Conservation (phyloP, 1,140 invertebrate genomes). For the Luehdorfia chinensis region DNA sequence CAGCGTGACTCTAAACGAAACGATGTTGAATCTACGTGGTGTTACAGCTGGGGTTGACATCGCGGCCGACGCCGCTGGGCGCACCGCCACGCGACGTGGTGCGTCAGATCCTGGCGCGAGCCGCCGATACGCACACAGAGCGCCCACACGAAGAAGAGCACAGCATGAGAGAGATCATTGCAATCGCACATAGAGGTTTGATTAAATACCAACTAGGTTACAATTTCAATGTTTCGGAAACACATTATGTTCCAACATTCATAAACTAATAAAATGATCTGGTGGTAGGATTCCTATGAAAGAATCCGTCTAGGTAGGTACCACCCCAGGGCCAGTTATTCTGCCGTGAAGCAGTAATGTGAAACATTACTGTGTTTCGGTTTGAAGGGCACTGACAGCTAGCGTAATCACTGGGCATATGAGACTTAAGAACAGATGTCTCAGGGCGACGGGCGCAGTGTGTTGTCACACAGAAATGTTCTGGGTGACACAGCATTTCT, state of each 20-base stretch:
- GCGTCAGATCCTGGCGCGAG: conserved; percentile 60
- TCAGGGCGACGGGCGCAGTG: too few species aligned
- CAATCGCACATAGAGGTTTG: conserved; percentile 66
- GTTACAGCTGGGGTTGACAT: conserved; percentile 56
- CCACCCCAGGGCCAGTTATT: too few species aligned
- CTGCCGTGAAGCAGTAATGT: too few species aligned
- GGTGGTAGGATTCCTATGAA: too few species aligned
- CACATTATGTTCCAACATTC: background rate
- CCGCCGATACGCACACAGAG: conserved; percentile 50
- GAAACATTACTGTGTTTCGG: too few species aligned
- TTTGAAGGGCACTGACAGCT: too few species aligned
- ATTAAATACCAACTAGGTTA: background rate
- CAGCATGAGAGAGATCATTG: conserved; percentile 64
- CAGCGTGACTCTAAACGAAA: too few species aligned
- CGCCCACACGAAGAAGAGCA: conserved; percentile 39
- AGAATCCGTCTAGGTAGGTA: too few species aligned
- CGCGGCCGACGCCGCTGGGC: conserved; percentile 58
- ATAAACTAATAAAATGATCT: background rate
- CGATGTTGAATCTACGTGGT: background rate
- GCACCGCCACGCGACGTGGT: conserved; percentile 70
- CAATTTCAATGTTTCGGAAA: background rate
- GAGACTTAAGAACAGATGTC: too few species aligned
- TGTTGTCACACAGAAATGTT: too few species aligned
- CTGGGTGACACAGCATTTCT: too few species aligned
- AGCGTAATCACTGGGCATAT: too few species aligned